Conservation (phyloP, 2,888 invertebrate genomes). For the Eupithecia subumbrata region DNA sequence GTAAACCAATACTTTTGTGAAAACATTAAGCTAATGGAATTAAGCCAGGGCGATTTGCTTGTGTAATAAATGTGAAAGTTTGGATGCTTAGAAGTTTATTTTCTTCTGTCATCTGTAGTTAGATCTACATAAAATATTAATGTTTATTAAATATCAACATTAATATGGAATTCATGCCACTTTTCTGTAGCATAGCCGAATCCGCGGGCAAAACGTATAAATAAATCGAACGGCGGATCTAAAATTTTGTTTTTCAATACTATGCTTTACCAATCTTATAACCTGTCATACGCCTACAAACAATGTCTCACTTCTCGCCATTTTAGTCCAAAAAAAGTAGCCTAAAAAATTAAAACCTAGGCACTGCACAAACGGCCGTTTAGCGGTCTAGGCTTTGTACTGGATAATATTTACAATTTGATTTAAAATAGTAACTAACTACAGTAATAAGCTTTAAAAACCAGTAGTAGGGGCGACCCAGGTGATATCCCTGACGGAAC, state of each 20-base stretch:
- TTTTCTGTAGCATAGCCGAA: not conserved
- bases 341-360: too few species aligned
- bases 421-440: not conserved
- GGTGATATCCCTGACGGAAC: slow-evolving; percentile 18
- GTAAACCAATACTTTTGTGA: too few species aligned
- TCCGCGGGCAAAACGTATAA: not conserved
- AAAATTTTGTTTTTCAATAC: not conserved
- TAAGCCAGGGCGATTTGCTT: too few species aligned
- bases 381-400: too few species aligned
- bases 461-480: slow-evolving; percentile 12
- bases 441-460: not conserved
- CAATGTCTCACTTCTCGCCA: too few species aligned
- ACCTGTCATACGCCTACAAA: too few species aligned
- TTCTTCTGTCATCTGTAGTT: not conserved
- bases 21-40: too few species aligned
- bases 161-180: too few species aligned
- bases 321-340: too few species aligned
- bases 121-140: not conserved
- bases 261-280: not conserved
- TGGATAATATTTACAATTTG: not conserved
- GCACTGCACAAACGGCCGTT: too few species aligned
- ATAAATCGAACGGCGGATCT: too few species aligned
- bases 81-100: not conserved
- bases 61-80: not conserved
- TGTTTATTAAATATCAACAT: too few species aligned